A percentile compares a stretch with the other conserved stretches of the same genome.
Conservation (phyloP, 2,888 invertebrate genomes). For the Automeris io region DNA sequence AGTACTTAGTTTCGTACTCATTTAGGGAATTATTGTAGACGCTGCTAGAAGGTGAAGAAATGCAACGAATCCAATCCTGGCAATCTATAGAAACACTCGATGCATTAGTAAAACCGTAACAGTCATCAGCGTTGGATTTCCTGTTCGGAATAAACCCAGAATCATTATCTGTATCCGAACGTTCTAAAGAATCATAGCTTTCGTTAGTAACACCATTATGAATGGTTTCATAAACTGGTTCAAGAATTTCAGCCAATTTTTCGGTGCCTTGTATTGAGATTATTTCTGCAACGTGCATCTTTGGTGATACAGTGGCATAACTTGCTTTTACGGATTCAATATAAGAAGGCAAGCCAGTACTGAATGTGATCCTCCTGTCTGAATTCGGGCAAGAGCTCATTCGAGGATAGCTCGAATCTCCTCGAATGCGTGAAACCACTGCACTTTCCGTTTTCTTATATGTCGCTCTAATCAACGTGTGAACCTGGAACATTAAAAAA, state of each 20-base stretch:
- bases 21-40: constrained; percentile 50
- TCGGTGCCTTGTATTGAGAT: constrained; percentile 65
- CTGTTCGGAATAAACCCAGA: constrained; percentile 39
- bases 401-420: constrained; percentile 41
- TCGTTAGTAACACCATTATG: constrained; percentile 43
- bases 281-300: constrained; percentile 64
- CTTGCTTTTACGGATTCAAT: constrained; percentile 34
- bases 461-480: constrained; percentile 52
- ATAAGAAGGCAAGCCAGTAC: constrained; percentile 43
- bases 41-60: constrained; percentile 47
- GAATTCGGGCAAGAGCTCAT: constrained; percentile 36
- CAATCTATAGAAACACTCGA: constrained; percentile 56
- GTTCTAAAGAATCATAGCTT: constrained; percentile 47
- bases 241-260: constrained; percentile 59
- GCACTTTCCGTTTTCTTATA: constrained; percentile 64
- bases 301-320: constrained; percentile 40
- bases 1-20: constrained; percentile 37
- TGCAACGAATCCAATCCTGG: constrained; percentile 54
- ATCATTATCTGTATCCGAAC: constrained; percentile 38
- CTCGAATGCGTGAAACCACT: constrained; percentile 49
- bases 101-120: constrained; percentile 52
- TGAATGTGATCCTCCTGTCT: constrained; percentile 53
- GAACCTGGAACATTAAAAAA: constrained; percentile 47
- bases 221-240: constrained; percentile 64
- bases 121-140: constrained; percentile 39